Base-by-base conservation (phyloP, 2,113 vertebrate genomes). In the Paedocypris sp. region DNA sequence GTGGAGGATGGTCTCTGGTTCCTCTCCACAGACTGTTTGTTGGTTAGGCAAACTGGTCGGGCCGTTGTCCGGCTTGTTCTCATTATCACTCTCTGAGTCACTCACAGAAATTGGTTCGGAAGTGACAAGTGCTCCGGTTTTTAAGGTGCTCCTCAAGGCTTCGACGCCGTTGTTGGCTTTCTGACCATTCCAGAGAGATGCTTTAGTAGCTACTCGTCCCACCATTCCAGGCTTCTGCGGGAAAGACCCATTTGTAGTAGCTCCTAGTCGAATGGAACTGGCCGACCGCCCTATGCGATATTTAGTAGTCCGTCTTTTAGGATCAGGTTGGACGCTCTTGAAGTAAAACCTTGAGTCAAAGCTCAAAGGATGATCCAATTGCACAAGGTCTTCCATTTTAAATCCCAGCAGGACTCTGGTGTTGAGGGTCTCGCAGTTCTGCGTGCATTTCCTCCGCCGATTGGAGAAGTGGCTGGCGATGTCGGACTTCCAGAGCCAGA, bases 401-500 rank as follows among this genome's bases (percentile, higher is more conserved):
- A 98, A 98, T 25, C 95, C 95, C 6, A 98, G 82, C 58, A 98
- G 58, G 63, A 97, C 91, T 0, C 81, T 80, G 0, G 87, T 73
- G 13, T 84, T 87, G 57, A 86, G 89, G 13, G 78, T 85, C 63
- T 94, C 90, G 53, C 95, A 98, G 45, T 93, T 92, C 57, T 86
- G 73, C 5, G 89, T 77, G 12, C 94, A 98, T 47, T 89, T 91
- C 77, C 92, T 90, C 72, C 92, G 85, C 35, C 89, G 91, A 75
- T 88, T 92, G 56, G 87, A 88, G 3, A 98, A 98, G 69, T 98
- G 95, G 72, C 89, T 89, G 0, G 91, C 86, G 7, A 98, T 90
- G 72, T 98, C 94, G 0, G 92, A 94, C 73, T 96, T 97, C 95
- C 95, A 97, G 9, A 98, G 77, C 93, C 93, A 96, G 22, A 98